A percentile compares a stretch with the other conserved stretches of the same genome.
These are phyloP conservation scores for Ibidorhyncha struthersii DNA, from an alignment of 2,113 vertebrate species.

Conservation along the genomic window DNA sequence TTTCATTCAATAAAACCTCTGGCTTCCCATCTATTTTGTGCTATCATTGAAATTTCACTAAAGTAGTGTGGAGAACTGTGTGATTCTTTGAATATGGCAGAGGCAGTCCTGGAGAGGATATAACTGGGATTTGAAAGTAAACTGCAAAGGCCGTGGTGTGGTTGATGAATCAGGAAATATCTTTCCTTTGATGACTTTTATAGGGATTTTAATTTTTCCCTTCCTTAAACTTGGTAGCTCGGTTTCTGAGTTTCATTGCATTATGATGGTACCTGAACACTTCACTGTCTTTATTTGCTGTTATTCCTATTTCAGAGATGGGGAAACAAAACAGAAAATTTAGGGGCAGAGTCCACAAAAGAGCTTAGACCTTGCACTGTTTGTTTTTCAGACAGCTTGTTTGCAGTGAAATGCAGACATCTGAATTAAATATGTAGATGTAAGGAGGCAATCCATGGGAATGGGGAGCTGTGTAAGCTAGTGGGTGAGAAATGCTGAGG, in stretches of 20 bases:
- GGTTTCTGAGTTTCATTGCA: background rate
- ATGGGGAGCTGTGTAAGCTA: background rate
- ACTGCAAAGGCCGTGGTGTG: background rate
- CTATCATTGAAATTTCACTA: background rate
- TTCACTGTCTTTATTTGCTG: background rate
- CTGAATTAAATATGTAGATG: background rate
- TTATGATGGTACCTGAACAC: background rate
- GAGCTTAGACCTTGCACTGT: background rate
- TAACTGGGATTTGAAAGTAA: background rate
- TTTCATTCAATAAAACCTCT: background rate
- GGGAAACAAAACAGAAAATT: background rate
- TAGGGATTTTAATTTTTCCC: background rate
- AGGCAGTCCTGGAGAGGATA: background rate
- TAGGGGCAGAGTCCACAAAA: background rate
- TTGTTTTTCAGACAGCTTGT: background rate
- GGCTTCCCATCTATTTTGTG: background rate
- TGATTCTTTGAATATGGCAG: background rate
- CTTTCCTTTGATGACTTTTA: background rate
- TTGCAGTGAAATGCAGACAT: background rate
- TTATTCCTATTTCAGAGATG: background rate
- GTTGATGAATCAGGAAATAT: background rate
- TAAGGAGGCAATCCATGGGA: background rate
- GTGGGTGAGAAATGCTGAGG: background rate
- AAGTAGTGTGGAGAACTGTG: background rate
- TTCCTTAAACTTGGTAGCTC: background rate